Conservation (phyloP, 2,797 vertebrate species). For the Eutrigla gurnardus region DNA sequence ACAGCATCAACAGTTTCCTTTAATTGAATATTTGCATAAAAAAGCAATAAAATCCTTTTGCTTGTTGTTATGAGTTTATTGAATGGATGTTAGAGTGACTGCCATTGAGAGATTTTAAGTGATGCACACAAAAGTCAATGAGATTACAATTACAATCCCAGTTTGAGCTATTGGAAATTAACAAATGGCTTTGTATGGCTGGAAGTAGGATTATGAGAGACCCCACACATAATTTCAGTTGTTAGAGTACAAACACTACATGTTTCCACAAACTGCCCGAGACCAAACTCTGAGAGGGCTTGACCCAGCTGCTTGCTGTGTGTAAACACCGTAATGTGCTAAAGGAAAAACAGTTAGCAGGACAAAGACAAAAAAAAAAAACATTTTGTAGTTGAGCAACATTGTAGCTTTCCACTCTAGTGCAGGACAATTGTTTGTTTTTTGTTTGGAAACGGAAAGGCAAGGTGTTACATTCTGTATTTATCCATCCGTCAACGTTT, state of each 20-base stretch:
- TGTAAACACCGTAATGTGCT: not conserved
- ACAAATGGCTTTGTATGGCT: not conserved
- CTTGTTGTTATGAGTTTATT: not conserved
- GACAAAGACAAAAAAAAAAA: not conserved
- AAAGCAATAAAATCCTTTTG: not conserved
- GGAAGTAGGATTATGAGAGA: not conserved
- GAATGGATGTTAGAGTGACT: not conserved
- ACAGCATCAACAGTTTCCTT: too few species aligned
- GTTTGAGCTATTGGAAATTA: slow-evolving; percentile 1
- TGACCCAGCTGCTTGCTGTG: not conserved
- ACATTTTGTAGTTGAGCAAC: slow-evolving; percentile 11
- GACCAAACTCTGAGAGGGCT: not conserved
- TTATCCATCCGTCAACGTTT: not conserved
- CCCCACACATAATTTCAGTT: not conserved
- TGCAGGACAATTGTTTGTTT: slow-evolving; percentile 1
- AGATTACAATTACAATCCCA: slow-evolving; percentile 9
- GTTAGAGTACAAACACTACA: not conserved
- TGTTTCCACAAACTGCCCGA: not conserved
- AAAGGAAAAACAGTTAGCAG: not conserved
- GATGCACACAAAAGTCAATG: not conserved
- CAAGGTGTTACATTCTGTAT: not conserved
- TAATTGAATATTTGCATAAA: too few species aligned
- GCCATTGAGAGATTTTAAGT: not conserved
- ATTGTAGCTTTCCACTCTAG: not conserved
- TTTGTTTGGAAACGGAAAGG: not conserved